These are phyloP conservation scores for Macrotis lagotis DNA, from an alignment of 2,113 vertebrate species.

Conservation along the genomic window DNA sequence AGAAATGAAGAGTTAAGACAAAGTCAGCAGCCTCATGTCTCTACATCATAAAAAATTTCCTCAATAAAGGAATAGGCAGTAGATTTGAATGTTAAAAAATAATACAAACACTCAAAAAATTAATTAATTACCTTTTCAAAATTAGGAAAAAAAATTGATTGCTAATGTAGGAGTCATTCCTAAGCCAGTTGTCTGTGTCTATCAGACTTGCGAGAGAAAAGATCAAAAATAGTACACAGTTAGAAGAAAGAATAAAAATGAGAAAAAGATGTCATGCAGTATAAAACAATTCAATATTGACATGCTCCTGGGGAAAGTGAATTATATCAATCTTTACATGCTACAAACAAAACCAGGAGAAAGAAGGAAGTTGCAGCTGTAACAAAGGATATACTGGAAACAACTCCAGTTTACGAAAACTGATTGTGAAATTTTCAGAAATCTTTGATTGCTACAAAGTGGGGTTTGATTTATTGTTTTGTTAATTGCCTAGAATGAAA, in stretches of 20 bases:
- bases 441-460: neutral
- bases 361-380: neutral
- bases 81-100: neutral
- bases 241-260: neutral
- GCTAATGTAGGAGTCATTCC: neutral
- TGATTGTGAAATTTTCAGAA: neutral
- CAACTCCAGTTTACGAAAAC: neutral
- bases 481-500: neutral
- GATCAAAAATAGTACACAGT: neutral
- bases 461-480: neutral
- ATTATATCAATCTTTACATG: neutral
- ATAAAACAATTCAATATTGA: neutral
- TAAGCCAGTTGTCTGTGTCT: neutral
- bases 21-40: neutral
- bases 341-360: neutral
- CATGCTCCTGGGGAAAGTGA: neutral
- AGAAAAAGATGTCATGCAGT: neutral
- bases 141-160: neutral
- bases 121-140: neutral
- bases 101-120: neutral
- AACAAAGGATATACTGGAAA: neutral
- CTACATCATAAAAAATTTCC: neutral
- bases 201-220: neutral
- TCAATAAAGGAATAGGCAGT: neutral
- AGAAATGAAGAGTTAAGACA: neutral